Evolutionary conservation across 1,140 invertebrate species (phyloP).

Genomic region (Pissodes strobi): DNA sequence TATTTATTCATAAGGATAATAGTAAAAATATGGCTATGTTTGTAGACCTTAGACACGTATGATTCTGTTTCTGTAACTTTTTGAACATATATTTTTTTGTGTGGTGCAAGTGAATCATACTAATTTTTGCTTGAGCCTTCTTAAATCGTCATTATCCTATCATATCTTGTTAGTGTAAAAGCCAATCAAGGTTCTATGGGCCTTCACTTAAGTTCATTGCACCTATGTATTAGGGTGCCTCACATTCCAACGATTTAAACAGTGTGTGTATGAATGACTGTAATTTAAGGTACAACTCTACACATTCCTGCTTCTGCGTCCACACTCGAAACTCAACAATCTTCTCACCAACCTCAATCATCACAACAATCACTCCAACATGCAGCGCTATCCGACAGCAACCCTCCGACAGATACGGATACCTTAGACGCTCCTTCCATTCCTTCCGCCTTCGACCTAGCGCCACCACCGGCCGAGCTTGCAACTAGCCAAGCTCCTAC

Average conservation of each 20-base stretch:
- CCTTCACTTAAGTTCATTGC: not conserved
- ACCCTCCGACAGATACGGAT: slow-evolving; percentile 28
- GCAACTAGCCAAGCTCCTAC: slow-evolving; percentile 1
- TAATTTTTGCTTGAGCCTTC: no score
- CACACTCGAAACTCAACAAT: not conserved
- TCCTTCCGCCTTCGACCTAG: slow-evolving; percentile 26
- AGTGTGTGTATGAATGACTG: not conserved
- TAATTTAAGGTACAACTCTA: slow-evolving; percentile 24
- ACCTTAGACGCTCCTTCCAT: slow-evolving; percentile 42
- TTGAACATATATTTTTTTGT: no score
- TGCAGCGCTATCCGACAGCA: not conserved
- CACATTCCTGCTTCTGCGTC: not conserved
- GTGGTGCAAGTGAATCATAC: no score
- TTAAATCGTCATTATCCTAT: no score
- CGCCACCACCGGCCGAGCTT: slow-evolving; percentile 20
- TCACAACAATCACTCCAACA: no score
- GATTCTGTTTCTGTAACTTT: no score
- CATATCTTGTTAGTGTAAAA: no score
- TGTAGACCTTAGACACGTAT: no score
- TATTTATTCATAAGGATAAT: no score
- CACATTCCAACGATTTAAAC: not conserved
- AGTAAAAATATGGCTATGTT: no score
- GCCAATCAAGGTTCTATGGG: no score
- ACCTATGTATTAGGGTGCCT: not conserved
- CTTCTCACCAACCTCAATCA: slow-evolving; percentile 11